These are phyloP conservation scores for Pelosia muscerda DNA, from an alignment of 2,888 invertebrate genomes.

Conservation along the genomic window DNA sequence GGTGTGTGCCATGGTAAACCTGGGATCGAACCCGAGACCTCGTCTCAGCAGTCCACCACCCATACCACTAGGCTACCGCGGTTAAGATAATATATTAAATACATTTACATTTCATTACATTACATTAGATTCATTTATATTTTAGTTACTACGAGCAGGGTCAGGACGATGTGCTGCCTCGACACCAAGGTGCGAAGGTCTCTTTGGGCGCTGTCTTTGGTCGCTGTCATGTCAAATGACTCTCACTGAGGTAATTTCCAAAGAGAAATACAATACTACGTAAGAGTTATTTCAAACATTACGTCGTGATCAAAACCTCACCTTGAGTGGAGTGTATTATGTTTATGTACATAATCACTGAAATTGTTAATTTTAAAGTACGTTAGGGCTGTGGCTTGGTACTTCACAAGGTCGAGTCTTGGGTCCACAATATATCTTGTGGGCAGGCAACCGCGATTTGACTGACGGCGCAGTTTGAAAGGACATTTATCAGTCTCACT, in stretches of 20 bases:
- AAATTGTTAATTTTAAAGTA: constrained; percentile 82
- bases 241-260: not conserved
- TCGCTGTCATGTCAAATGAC: not conserved
- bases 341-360: constrained; percentile 63
- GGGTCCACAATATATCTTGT: constrained; percentile 86
- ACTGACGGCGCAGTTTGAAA: constrained; percentile 85
- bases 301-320: not conserved
- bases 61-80: too few relatives aligned
- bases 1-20: too few relatives aligned
- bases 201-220: not conserved
- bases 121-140: too few relatives aligned
- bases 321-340: constrained; percentile 26
- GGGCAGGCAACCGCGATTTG: constrained; percentile 86
- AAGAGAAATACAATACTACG: too few relatives aligned
- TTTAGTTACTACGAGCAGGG: too few relatives aligned
- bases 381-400: constrained; percentile 64
- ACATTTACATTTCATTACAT: not conserved
- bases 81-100: too few relatives aligned
- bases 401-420: constrained; percentile 78
- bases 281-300: not conserved
- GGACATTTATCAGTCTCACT: constrained; percentile 86
- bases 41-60: too few relatives aligned
- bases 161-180: too few relatives aligned
- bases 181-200: not conserved
- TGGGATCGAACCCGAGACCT: too few relatives aligned